These are phyloP conservation scores for Capromys pilorides DNA, from an alignment of 2,797 vertebrate genomes.

Conservation along the genomic window DNA sequence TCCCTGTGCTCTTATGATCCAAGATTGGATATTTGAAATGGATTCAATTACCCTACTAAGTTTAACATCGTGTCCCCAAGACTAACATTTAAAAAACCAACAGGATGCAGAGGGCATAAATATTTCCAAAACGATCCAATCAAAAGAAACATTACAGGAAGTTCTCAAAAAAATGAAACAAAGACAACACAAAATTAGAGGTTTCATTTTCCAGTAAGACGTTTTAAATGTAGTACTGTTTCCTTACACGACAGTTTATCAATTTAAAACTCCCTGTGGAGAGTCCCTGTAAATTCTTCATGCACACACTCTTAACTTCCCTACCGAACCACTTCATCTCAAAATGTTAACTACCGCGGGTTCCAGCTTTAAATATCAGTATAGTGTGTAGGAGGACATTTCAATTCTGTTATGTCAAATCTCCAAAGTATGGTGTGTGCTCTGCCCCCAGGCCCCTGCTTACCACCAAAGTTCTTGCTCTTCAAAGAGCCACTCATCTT, in stretches of 20 bases:
- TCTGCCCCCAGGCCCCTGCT: neutral
- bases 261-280: neutral
- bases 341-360: neutral
- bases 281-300: neutral
- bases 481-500: neutral
- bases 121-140: conserved; percentile 39
- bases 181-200: neutral
- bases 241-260: neutral
- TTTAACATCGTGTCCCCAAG: conserved; percentile 29
- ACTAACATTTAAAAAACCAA: conserved; percentile 60
- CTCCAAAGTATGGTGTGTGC: neutral
- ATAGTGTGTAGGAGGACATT: neutral
- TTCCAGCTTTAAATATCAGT: neutral
- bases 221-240: neutral
- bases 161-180: conserved; percentile 45
- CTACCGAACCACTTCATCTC: conserved; percentile 13
- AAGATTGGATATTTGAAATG: conserved; percentile 28
- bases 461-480: neutral
- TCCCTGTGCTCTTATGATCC: neutral
- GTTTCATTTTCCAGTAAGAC: conserved; percentile 30
- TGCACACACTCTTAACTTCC: neutral
- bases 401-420: neutral
- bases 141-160: conserved; percentile 32
- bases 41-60: neutral
- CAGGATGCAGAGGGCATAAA: neutral